Evolutionary conservation across 2,888 invertebrate genomes (phyloP).

Genomic region (Hymenopus coronatus): DNA sequence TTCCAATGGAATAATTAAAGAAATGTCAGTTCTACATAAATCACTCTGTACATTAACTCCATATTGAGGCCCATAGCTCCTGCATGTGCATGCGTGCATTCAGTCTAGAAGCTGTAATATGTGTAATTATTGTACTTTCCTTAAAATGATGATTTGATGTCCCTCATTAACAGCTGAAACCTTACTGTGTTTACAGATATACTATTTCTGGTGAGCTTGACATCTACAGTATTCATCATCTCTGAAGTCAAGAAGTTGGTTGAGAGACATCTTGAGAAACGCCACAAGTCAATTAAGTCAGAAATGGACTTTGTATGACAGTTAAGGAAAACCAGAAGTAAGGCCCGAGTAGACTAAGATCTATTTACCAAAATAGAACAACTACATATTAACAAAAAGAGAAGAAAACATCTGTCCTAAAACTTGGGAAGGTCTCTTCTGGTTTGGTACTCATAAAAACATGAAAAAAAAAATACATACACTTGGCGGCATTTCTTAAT

Average conservation of each 20-base stretch:
- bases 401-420: slow-evolving; percentile 10
- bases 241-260: slow-evolving; percentile 89
- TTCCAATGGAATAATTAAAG: too few relatives aligned
- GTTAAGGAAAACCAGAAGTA: slow-evolving; percentile 38
- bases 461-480: not conserved
- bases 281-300: slow-evolving; percentile 44
- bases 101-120: too few relatives aligned
- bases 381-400: not conserved
- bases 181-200: slow-evolving; percentile 67
- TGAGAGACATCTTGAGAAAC: slow-evolving; percentile 69
- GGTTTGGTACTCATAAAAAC: slow-evolving; percentile 17
- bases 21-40: too few relatives aligned
- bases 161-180: not conserved
- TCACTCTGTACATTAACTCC: too few relatives aligned
- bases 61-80: too few relatives aligned
- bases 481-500: not conserved
- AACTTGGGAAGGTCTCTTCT: slow-evolving; percentile 30
- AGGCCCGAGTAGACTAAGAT: slow-evolving; percentile 32
- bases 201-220: slow-evolving; percentile 81
- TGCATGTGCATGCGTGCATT: too few relatives aligned
- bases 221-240: slow-evolving; percentile 94
- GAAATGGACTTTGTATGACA: slow-evolving; percentile 75
- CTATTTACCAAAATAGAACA: not conserved
- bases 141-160: not conserved
- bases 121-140: not conserved